phyloP scores from a whole-genome alignment of 1,140 invertebrate species.

The Pseudobourletiella spinata region DNA sequence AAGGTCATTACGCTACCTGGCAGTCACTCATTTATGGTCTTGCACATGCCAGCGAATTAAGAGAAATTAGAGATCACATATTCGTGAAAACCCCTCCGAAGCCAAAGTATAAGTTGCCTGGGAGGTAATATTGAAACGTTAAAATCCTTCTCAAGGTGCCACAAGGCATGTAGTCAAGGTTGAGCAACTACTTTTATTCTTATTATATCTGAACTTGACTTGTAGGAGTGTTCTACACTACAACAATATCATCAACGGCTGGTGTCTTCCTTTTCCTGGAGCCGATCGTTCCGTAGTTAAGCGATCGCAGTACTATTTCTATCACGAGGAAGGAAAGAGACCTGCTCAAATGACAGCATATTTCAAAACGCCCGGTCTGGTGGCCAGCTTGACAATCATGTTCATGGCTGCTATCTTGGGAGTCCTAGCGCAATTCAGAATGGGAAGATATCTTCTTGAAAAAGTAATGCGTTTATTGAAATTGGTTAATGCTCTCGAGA shows the following conservation, averaged over 20 bases:
- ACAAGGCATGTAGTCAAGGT: too few species aligned
- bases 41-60: slow-evolving; percentile 53
- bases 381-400: slow-evolving; percentile 44
- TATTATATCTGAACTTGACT: too few species aligned
- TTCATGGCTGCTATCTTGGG: slow-evolving; percentile 54
- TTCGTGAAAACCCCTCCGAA: slow-evolving; percentile 56
- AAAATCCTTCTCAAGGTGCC: too few species aligned
- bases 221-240: slow-evolving; percentile 9
- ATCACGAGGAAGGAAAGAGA: slow-evolving; percentile 55
- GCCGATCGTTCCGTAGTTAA: slow-evolving; percentile 68
- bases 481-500: background rate
- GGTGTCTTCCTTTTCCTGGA: slow-evolving; percentile 52
- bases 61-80: slow-evolving; percentile 52
- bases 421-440: slow-evolving; percentile 54
- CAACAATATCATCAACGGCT: slow-evolving; percentile 8
- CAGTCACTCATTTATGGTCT: slow-evolving; percentile 67
- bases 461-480: slow-evolving; percentile 43
- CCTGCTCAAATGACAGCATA: slow-evolving; percentile 62
- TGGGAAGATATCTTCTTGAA: slow-evolving; percentile 54
- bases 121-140: too few species aligned
- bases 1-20: slow-evolving; percentile 69
- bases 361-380: slow-evolving; percentile 44
- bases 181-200: too few species aligned
- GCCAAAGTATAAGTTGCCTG: slow-evolving; percentile 40
- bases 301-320: slow-evolving; percentile 64